Base-by-base conservation (phyloP, 2,113 vertebrate genomes). In the Prionailurus bengalensis region DNA sequence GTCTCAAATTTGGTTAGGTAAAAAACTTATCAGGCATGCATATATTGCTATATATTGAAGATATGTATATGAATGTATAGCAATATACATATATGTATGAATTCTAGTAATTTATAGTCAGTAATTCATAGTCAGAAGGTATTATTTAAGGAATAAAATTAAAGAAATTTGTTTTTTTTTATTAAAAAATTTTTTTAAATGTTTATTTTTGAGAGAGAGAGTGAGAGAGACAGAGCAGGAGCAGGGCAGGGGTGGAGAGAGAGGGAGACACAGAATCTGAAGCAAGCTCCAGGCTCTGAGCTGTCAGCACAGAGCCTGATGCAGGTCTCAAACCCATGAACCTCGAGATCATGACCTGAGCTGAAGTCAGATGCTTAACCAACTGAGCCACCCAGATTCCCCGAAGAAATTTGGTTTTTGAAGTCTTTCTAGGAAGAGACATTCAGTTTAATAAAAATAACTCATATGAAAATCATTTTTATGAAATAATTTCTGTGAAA, bases 401-500 rank as follows among this genome's bases (percentile, higher is more conserved):
- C 58, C 21, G 82, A 85, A 84, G 7, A 83, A 74, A 83, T 92
- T 76, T 73, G 42, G 1, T 36, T 76, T 93, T 71, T n/a, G 5
- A 91, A 89, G 3, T 93, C 7, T 95, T 96, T 85, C 71, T 82
- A 91, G 66, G 82, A 78, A 65, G 82, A 97, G 86, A 27, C 2
- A 63, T 88, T 94, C 11, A 48, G 11, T 90, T 84, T 91, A 82
- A 78, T 79, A 87, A 96, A 78, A 88, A 74, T 71, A 79, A 94
- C 36, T 13, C 95, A 63, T 79, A 82, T 89, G 58, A 94, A 93
- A 92, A 96, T 83, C 48, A 91, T 29, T 45, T 95, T 70, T 92
- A 66, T 61, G n/a, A 95, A 93, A 55, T 58, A 94, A 63, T 7
- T 31, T 86, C n/a, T 92, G 15, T 89, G 48, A 95, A 96, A 89